These are phyloP conservation scores for Brachyistius frenatus DNA, from an alignment of 2,113 vertebrate genomes.

Conservation along the genomic window DNA sequence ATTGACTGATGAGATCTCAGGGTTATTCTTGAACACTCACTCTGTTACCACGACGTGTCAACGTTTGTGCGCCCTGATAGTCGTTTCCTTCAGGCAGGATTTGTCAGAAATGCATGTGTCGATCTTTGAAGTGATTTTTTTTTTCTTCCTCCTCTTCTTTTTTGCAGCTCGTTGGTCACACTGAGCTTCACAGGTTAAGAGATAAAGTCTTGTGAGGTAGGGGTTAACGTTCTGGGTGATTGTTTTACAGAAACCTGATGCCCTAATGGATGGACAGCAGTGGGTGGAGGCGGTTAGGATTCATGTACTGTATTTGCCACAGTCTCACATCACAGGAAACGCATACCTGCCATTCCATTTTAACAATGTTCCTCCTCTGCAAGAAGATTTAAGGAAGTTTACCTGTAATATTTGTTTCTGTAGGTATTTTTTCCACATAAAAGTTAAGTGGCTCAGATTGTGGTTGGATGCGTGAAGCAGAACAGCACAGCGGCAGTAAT, in stretches of 20 bases:
- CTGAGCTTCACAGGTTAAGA: slow-evolving; percentile 15
- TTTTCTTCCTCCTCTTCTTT: background rate
- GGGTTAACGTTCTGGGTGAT: slow-evolving; percentile 53
- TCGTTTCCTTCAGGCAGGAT: slow-evolving; percentile 6
- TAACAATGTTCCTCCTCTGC: slow-evolving; percentile 44
- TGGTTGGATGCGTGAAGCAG: background rate
- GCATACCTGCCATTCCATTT: slow-evolving; percentile 54
- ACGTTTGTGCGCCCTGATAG: background rate
- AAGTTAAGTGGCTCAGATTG: slow-evolving; percentile 15
- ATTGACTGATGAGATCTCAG: background rate
- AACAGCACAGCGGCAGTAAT: slow-evolving; percentile 21
- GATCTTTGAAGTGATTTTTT: background rate
- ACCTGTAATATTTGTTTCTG: slow-evolving; percentile 34
- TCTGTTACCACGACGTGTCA: background rate
- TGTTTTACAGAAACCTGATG: slow-evolving; percentile 67
- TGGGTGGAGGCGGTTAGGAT: slow-evolving; percentile 50
- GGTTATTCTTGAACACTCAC: background rate
- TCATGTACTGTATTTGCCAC: slow-evolving; percentile 24
- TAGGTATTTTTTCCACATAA: background rate
- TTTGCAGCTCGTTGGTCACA: background rate
- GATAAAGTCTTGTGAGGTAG: slow-evolving; percentile 46
- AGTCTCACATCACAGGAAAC: slow-evolving; percentile 37
- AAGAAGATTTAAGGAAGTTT: slow-evolving; percentile 37
- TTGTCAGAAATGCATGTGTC: background rate
- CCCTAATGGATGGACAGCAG: slow-evolving; percentile 64